Evolutionary conservation across 2,797 vertebrate species (phyloP).

Genomic region (Danio tinwini): DNA sequence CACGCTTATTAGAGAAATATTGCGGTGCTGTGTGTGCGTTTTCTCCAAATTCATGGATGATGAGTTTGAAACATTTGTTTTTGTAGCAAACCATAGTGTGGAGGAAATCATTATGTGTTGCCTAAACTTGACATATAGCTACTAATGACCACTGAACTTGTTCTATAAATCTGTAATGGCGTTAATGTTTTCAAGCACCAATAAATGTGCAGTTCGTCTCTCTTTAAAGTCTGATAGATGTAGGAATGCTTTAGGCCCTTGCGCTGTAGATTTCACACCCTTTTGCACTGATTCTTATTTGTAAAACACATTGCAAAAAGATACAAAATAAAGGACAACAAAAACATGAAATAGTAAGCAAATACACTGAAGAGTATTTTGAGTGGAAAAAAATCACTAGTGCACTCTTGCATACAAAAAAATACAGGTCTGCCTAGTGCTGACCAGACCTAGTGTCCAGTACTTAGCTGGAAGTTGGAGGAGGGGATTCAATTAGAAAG

Average conservation of each 20-base stretch:
- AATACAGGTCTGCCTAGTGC: too few species aligned
- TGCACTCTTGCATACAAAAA: too few species aligned
- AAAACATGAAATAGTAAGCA: too few species aligned
- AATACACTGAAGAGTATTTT: too few species aligned
- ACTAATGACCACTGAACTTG: constrained; percentile 30
- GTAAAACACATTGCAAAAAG: too few species aligned
- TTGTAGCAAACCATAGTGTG: constrained; percentile 4
- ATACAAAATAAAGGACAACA: too few species aligned
- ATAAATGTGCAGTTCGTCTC: constrained; percentile 44
- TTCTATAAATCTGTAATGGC: constrained; percentile 31
- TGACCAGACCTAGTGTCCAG: too few species aligned
- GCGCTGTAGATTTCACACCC: background rate
- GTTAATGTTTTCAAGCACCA: constrained; percentile 24
- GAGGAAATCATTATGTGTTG: constrained; percentile 20
- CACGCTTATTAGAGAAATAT: constrained; percentile 46
- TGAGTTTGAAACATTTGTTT: constrained; percentile 37
- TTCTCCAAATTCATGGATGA: constrained; percentile 50
- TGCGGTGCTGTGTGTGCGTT: constrained; percentile 39
- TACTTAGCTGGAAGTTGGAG: too few species aligned
- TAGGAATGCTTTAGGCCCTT: background rate
- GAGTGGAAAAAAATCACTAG: too few species aligned
- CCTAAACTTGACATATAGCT: constrained; percentile 20
- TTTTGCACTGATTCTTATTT: background rate
- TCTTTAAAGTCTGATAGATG: constrained; percentile 46
- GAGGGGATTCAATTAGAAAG: too few species aligned